A percentile compares a stretch with the other conserved stretches of the same genome.
phyloP scores from a whole-genome alignment of 1,140 invertebrate genomes.

The Drosophila virilis region DNA sequence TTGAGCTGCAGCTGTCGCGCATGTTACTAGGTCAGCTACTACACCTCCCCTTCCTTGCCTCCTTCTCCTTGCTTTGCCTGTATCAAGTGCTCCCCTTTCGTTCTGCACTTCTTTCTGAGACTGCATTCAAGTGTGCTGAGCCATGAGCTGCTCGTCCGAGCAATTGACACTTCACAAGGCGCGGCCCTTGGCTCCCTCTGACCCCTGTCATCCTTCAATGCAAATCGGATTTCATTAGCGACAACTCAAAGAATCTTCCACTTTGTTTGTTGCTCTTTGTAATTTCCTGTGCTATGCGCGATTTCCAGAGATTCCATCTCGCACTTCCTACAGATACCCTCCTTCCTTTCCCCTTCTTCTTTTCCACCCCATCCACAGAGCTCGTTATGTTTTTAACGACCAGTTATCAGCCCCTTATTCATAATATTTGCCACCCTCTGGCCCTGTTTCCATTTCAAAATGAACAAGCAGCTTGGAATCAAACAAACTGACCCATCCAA shows the following conservation, averaged over 20 bases:
- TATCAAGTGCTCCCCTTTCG: neutral
- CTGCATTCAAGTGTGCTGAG: constrained; percentile 39
- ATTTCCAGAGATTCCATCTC: constrained; percentile 20
- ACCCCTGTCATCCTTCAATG: constrained; percentile 25
- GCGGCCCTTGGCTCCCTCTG: neutral
- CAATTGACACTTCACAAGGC: constrained; percentile 47
- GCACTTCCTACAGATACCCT: neutral
- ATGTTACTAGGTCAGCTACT: constrained; percentile 17
- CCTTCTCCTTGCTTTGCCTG: neutral
- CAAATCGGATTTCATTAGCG: constrained; percentile 76
- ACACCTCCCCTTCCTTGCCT: no score
- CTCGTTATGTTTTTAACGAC: constrained; percentile 69
- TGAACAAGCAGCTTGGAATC: constrained; percentile 70
- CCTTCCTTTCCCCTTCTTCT: neutral
- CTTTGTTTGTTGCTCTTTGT: constrained; percentile 42
- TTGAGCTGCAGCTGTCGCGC: constrained; percentile 3
- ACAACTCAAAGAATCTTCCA: constrained; percentile 67
- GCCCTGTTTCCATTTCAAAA: constrained; percentile 54
- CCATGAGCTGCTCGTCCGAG: constrained; percentile 11
- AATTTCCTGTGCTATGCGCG: constrained; percentile 26
- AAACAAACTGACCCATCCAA: constrained; percentile 68
- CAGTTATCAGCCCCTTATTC: constrained; percentile 55
- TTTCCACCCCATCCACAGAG: constrained; percentile 9
- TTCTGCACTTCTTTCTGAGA: constrained; percentile 9
- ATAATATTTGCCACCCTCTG: neutral